Evolutionary conservation across 2,888 invertebrate genomes (phyloP), one percentile per base, ranked within the genome.

Genomic region (Drosophila leonis): DNA sequence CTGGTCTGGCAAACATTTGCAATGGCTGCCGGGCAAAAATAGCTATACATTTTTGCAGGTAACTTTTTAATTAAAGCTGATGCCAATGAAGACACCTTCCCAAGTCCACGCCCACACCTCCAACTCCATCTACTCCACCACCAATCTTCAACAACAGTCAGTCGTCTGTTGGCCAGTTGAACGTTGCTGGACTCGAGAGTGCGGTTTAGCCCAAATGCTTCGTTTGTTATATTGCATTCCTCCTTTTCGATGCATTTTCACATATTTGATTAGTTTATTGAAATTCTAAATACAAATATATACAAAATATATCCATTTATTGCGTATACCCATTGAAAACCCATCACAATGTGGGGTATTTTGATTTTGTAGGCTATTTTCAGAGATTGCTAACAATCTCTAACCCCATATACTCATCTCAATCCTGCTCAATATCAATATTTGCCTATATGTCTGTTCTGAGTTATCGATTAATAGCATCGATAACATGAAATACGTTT

Each of bases 1-100:
- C 46, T 18, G 39, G 29, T 29, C 60, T 48, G 65, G 63, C 78
- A 78, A 78, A 77, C 69, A 78, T 78, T 69, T 64, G 72, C 67
- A 20, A 76, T 76, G 64, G 49, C 75, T 70, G 63, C 65, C 68
- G 65, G 88, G 85, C 73, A 78, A 73, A 74, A 74, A 75, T 69
- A 71, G 74, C 78, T 80, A 76, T 75, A 76, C 81, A 83, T 86
- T 87, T 84, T 84, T 82, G 63, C 72, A 73, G 85, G 78, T 85
- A 84, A 85, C 88, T 88, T 84, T 87, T 84, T 84, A 88, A 84
- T 84, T 84, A 84, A 84, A 85, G 83, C 84, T 72, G 78, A 63
- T 66, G 52, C 72, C 67, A 75, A 52, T 62, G 59, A 62, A 70
- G 65, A 67, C 80, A 75, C 33, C 49, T 18, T 2, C 12, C 29